These are phyloP conservation scores for Halocynthia roretzi DNA, from an alignment of 23 tunicate genomes.

Conservation along the genomic window DNA sequence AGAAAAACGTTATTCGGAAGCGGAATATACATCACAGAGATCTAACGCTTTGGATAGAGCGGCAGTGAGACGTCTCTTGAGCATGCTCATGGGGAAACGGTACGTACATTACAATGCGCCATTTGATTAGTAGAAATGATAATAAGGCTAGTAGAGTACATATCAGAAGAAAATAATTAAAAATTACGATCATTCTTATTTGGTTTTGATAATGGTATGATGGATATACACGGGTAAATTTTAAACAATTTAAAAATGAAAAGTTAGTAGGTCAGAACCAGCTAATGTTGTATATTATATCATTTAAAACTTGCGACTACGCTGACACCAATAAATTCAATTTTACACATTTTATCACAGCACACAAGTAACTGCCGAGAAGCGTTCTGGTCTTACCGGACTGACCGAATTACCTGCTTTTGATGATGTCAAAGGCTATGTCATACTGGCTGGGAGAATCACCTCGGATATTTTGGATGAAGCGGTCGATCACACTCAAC, in stretches of 20 bases:
- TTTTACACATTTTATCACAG: conserved; percentile 2
- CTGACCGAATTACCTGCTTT: conserved; percentile 2
- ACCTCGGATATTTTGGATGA: conserved; percentile 12
- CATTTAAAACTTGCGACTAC: too few species aligned
- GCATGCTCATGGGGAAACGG: conserved; percentile 23
- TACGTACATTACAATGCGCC: not conserved
- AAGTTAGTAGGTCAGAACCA: too few species aligned
- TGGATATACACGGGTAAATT: too few species aligned
- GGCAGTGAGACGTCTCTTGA: conserved; percentile 14
- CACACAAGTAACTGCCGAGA: not conserved
- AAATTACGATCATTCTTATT: too few species aligned
- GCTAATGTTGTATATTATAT: too few species aligned
- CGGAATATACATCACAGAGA: conserved; percentile 8
- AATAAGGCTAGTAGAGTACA: too few species aligned
- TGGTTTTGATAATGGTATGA: too few species aligned
- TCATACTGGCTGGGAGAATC: conserved; percentile 7
- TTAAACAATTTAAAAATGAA: too few species aligned
- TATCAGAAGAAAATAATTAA: too few species aligned
- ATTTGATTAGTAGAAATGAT: too few species aligned
- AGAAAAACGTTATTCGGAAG: conserved; percentile 14
- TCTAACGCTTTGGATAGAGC: conserved; percentile 10
- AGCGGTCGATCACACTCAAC: not conserved
- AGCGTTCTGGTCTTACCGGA: conserved; percentile 13
- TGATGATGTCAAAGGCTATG: conserved; percentile 10
- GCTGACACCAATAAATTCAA: too few species aligned